Percentiles rank a stretch among this genome's conserved stretches.
Conservation (phyloP, 2,888 invertebrate species). For the Abscondita cerata region DNA sequence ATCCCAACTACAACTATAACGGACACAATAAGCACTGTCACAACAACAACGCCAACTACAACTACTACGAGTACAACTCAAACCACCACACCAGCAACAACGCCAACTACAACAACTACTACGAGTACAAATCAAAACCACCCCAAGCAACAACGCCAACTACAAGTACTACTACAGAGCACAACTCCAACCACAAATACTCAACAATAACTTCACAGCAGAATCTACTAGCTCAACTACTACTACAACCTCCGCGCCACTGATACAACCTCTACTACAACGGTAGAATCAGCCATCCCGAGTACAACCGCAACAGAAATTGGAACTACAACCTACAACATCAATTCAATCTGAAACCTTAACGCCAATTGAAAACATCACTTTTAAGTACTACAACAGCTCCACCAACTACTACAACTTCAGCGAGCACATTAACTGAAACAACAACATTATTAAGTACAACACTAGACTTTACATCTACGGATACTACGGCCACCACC, state of each 20-base stretch:
- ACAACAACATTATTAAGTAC: no score
- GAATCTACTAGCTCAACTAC: conserved; percentile 17
- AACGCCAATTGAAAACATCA: no score
- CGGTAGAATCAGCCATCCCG: background rate
- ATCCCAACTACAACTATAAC: conserved; percentile 21
- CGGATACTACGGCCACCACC: conserved; percentile 22
- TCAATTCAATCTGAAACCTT: conserved; percentile 15
- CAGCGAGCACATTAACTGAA: background rate
- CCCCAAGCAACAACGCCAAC: conserved; percentile 19
- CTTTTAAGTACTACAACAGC: conserved; percentile 5
- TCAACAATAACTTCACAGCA: conserved; percentile 17
- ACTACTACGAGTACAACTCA: conserved; percentile 19
- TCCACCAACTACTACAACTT: conserved; percentile 18
- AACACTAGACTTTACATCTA: no score
- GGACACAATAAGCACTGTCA: conserved; percentile 13
- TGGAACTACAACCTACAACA: conserved; percentile 29
- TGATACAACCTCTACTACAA: conserved; percentile 16
- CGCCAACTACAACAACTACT: conserved; percentile 19
- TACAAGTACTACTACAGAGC: conserved; percentile 8
- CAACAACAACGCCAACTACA: conserved; percentile 28
- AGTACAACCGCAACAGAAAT: conserved; percentile 25
- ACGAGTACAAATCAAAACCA: conserved; percentile 16
- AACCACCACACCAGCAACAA: conserved; percentile 13
- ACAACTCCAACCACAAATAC: conserved; percentile 18
- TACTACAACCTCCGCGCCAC: conserved; percentile 26